Evolutionary conservation across 2,797 vertebrate species (phyloP).

Genomic region (Urocyon cinereoargenteus): DNA sequence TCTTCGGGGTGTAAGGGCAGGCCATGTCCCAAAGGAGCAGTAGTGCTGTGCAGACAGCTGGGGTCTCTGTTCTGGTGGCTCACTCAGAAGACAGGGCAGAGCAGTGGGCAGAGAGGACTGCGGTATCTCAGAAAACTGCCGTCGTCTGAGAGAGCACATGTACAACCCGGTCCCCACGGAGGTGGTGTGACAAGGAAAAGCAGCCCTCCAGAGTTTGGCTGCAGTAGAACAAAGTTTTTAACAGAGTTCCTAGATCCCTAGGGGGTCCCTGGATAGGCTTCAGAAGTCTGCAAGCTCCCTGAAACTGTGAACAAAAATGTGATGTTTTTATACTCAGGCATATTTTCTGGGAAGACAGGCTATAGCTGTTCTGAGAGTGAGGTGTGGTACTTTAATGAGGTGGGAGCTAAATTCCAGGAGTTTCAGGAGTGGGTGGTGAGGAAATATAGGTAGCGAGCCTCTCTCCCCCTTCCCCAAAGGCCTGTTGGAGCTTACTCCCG

Average conservation of each 20-base stretch:
- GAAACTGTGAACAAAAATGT: background rate
- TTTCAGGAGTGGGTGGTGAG: background rate
- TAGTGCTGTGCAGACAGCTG: background rate
- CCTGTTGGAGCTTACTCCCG: background rate
- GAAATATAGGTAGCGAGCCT: background rate
- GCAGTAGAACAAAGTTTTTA: background rate
- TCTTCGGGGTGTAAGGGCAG: background rate
- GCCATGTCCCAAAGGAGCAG: background rate
- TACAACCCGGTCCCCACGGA: background rate
- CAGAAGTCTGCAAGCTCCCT: background rate
- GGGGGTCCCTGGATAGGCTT: background rate
- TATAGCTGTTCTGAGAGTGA: background rate
- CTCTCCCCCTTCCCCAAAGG: no score
- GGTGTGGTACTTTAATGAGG: background rate
- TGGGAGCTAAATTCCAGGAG: background rate
- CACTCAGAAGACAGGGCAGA: background rate
- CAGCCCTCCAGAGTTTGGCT: background rate
- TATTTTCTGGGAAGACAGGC: background rate
- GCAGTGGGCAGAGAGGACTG: background rate
- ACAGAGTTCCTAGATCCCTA: background rate
- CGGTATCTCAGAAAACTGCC: background rate
- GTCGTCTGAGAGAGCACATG: background rate
- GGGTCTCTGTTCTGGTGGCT: background rate
- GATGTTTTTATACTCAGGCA: background rate
- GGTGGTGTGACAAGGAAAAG: background rate